Evolutionary conservation across 1,140 invertebrate species (phyloP).

Genomic region (Hyles euphorbiae): DNA sequence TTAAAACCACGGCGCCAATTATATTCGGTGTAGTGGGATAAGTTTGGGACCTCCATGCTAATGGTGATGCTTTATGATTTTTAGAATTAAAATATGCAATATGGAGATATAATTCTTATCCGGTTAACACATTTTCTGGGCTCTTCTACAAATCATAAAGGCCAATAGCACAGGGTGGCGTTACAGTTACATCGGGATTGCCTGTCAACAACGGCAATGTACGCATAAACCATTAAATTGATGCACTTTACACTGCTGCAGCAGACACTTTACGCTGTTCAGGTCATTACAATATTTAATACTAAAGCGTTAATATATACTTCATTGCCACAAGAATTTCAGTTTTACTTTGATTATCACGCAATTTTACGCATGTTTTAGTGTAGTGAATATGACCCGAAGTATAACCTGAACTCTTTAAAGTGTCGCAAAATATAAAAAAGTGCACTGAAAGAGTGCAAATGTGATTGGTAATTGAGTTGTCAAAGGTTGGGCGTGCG

Average conservation of each 20-base stretch:
- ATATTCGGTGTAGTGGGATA: conserved; percentile 64
- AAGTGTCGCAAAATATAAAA: conserved; percentile 8
- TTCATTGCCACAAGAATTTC: not conserved
- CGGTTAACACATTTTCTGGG: no score
- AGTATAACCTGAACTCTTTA: no score
- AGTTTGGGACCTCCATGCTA: conserved; percentile 40
- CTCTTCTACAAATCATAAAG: conserved; percentile 15
- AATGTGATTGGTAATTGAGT: conserved; percentile 63
- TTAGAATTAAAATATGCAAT: conserved; percentile 11
- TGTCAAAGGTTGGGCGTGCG: conserved; percentile 56
- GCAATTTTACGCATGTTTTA: no score
- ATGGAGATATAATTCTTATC: not conserved
- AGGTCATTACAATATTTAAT: no score
- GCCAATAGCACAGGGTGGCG: conserved; percentile 26
- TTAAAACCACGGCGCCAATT: conserved; percentile 34
- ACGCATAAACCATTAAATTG: no score
- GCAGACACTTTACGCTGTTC: no score
- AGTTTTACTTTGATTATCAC: not conserved
- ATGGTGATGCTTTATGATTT: conserved; percentile 23
- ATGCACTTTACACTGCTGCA: no score
- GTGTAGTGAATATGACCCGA: no score
- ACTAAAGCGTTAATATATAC: no score
- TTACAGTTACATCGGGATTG: conserved; percentile 23
- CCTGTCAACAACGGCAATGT: conserved; percentile 8
- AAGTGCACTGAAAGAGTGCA: conserved; percentile 39